A percentile compares a stretch with the other conserved stretches of the same genome.
phyloP scores from a whole-genome alignment of 2,888 invertebrate species.

The Eubasilissa splendida region DNA sequence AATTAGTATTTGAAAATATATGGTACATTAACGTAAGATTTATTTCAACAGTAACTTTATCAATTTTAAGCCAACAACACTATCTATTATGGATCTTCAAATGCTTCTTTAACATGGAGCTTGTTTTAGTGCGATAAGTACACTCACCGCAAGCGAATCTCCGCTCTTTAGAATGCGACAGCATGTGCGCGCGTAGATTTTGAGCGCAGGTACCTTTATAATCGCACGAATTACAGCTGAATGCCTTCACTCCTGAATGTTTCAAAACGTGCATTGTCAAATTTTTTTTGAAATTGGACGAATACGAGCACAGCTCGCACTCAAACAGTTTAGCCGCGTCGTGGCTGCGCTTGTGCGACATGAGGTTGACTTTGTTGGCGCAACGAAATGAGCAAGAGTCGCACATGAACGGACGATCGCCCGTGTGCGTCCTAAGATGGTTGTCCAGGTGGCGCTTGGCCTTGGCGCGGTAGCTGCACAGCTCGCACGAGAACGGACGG shows the following conservation, averaged over 20 bases:
- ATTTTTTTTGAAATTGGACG: conserved; percentile 50
- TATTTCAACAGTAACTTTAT: too few species aligned
- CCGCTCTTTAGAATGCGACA: conserved; percentile 46
- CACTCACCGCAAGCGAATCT: conserved; percentile 40
- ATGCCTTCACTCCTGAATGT: conserved; percentile 46
- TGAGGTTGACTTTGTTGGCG: conserved; percentile 45
- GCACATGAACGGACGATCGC: conserved; percentile 51
- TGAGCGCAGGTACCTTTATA: conserved; percentile 47
- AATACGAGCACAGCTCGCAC: conserved; percentile 42
- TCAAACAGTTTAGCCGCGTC: conserved; percentile 44
- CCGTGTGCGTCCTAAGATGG: conserved; percentile 45
- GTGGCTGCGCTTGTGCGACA: conserved; percentile 47
- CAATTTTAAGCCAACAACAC: background rate
- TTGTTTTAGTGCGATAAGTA: conserved; percentile 46
- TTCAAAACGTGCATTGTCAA: conserved; percentile 44
- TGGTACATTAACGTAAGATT: too few species aligned
- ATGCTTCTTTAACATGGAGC: conserved; percentile 49
- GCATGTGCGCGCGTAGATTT: conserved; percentile 48
- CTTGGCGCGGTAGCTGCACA: conserved; percentile 67
- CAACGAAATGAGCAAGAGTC: conserved; percentile 50
- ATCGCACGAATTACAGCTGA: conserved; percentile 41
- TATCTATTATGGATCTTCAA: conserved; percentile 40
- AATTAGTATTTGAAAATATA: too few species aligned
- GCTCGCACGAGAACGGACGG: conserved; percentile 64
- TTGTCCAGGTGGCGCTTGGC: conserved; percentile 67